phyloP scores from a whole-genome alignment of 2,797 vertebrate genomes.

The Bryconaethiops microstoma region DNA sequence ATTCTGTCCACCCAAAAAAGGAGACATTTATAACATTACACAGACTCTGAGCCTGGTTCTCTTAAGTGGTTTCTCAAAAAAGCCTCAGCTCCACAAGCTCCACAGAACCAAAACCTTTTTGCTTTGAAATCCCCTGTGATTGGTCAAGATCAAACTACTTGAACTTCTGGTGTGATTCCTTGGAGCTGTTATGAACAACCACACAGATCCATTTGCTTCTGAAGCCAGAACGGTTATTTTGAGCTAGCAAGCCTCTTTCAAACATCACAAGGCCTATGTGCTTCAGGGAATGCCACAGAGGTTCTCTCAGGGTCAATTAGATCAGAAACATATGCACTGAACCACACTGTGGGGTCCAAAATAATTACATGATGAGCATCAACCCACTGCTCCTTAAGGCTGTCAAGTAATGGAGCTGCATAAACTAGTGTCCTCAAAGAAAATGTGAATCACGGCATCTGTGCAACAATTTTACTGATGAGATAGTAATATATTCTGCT shows the following conservation, averaged over 20 bases:
- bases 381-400: constrained; percentile 32
- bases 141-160: constrained; percentile 36
- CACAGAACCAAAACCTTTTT: constrained; percentile 14
- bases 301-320: constrained; percentile 29
- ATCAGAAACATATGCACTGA: constrained; percentile 51
- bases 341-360: constrained; percentile 39
- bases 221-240: constrained; percentile 49
- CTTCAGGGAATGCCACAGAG: constrained; percentile 13
- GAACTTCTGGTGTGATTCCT: constrained; percentile 37
- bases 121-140: constrained; percentile 32
- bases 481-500: not conserved
- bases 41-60: constrained; percentile 25
- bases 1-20: constrained; percentile 7
- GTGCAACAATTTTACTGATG: not conserved
- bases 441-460: not conserved
- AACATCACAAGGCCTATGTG: constrained; percentile 38
- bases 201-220: constrained; percentile 37
- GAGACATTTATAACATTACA: constrained; percentile 35
- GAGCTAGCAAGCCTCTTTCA: constrained; percentile 7
- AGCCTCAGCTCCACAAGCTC: not conserved
- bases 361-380: constrained; percentile 45
- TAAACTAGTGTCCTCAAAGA: not conserved
- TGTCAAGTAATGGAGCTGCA: constrained; percentile 1
- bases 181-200: constrained; percentile 42
- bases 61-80: constrained; percentile 43